phyloP scores from a whole-genome alignment of 2,797 vertebrate species.

The Astyanax mexicanus region DNA sequence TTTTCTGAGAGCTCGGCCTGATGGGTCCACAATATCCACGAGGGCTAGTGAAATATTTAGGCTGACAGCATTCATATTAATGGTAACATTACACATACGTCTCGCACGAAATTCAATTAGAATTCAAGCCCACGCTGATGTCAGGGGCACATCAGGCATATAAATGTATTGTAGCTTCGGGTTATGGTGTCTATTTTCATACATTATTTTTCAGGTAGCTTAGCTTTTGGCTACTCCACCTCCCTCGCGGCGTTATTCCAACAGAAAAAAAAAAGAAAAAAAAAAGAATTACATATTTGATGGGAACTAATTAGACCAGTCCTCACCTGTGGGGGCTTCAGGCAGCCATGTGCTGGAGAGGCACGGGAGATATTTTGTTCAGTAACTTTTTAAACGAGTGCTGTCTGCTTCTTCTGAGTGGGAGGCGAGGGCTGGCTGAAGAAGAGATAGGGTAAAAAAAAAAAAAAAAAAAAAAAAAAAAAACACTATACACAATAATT shows the following conservation, averaged over 20 bases:
- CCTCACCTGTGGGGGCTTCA: conserved; percentile 75
- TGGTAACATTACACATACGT: conserved; percentile 86
- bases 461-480: conserved; percentile 41
- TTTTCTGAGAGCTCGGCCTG: conserved; percentile 77
- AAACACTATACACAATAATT: background rate
- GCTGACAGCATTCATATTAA: conserved; percentile 84
- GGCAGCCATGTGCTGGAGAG: conserved; percentile 37
- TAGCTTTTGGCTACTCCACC: conserved; percentile 79
- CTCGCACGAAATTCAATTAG: conserved; percentile 83
- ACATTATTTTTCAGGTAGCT: conserved; percentile 81
- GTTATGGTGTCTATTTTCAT: conserved; percentile 84
- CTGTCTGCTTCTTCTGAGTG: conserved; percentile 10
- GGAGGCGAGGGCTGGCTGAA: background rate
- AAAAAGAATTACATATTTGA: conserved; percentile 84
- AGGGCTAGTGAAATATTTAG: conserved; percentile 84
- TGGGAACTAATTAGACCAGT: conserved; percentile 82
- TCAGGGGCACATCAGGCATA: conserved; percentile 83
- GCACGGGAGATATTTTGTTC: conserved; percentile 35
- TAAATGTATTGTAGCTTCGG: conserved; percentile 84
- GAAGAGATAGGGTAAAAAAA: conserved; percentile 39
- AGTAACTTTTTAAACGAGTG: conserved; percentile 42
- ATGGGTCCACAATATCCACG: conserved; percentile 80
- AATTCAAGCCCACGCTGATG: conserved; percentile 83
- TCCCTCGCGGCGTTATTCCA: conserved; percentile 79
- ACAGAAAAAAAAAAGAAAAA: conserved; percentile 72